These are phyloP conservation scores for Leucophenga maculata DNA, from an alignment of 2,888 invertebrate species.

Conservation along the genomic window DNA sequence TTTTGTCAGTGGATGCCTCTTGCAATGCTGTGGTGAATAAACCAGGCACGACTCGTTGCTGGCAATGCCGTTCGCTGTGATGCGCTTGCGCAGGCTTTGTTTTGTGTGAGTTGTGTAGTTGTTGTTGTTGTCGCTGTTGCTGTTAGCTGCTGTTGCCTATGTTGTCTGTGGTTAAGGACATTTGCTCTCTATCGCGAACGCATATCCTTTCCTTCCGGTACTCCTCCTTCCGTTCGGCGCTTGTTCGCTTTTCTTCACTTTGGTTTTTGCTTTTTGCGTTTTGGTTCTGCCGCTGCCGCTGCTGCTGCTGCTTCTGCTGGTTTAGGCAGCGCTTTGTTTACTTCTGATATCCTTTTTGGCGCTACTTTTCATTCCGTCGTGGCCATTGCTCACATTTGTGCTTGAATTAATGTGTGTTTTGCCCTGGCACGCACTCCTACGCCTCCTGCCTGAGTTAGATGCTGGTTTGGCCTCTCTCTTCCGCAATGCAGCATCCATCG, in stretches of 20 bases:
- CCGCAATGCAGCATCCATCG: constrained; percentile 24
- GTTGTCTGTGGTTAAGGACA: constrained; percentile 63
- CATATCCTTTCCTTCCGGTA: background rate
- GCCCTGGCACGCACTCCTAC: background rate
- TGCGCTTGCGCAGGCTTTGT: constrained; percentile 16
- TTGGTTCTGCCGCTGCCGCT: background rate
- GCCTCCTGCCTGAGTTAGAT: background rate
- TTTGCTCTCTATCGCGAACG: background rate
- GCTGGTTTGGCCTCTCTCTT: background rate
- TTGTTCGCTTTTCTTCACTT: constrained; percentile 4
- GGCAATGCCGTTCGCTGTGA: constrained; percentile 46
- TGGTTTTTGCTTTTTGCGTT: background rate
- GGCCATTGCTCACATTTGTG: background rate
- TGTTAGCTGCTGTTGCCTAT: constrained; percentile 28
- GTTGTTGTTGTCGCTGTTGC: background rate
- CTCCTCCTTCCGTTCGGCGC: background rate
- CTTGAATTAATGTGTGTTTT: background rate
- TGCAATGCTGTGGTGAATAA: constrained; percentile 41
- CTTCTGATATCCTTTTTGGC: too few species aligned
- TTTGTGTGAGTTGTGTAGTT: background rate
- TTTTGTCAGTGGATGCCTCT: constrained; percentile 1
- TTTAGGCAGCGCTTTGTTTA: too few species aligned
- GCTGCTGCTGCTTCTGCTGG: too few species aligned
- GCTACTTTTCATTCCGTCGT: background rate
- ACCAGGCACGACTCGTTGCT: constrained; percentile 43